phyloP scores from a whole-genome alignment of 2,797 vertebrate genomes.

The Mormyrops attenuatus region DNA sequence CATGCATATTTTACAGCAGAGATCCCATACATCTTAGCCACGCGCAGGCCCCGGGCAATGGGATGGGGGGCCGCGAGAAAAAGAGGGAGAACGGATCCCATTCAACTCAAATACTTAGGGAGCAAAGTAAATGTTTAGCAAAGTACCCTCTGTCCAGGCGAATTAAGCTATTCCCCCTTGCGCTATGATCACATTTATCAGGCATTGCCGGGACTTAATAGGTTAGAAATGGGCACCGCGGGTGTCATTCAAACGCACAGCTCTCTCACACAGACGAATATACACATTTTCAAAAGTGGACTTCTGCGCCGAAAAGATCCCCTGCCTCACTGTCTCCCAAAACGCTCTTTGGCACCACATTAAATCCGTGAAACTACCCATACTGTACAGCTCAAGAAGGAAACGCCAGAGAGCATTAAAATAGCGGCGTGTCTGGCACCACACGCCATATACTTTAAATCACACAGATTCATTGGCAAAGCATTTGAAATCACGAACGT shows the following conservation, averaged over 20 bases:
- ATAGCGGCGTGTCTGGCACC: not conserved
- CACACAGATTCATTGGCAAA: not conserved
- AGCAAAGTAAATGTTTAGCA: constrained; percentile 61
- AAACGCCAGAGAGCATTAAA: not conserved
- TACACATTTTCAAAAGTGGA: constrained; percentile 11
- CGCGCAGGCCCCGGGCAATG: constrained; percentile 61
- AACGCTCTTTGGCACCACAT: not conserved
- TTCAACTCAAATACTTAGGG: constrained; percentile 62
- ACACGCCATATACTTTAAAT: not conserved
- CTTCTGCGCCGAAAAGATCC: not conserved
- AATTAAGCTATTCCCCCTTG: constrained; percentile 69
- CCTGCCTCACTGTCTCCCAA: not conserved
- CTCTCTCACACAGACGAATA: constrained; percentile 18
- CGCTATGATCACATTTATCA: constrained; percentile 63
- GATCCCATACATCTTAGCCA: constrained; percentile 71
- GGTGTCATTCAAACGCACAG: constrained; percentile 40
- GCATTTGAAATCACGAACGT: not conserved
- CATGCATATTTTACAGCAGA: constrained; percentile 76
- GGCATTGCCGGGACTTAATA: constrained; percentile 56
- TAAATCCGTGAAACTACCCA: not conserved
- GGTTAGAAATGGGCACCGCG: constrained; percentile 58
- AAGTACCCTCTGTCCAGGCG: constrained; percentile 64
- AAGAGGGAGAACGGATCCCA: constrained; percentile 47
- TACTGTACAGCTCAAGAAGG: not conserved
- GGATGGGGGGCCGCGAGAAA: constrained; percentile 52